Base-by-base conservation (phyloP, 1,140 invertebrate genomes). In the Sipha flava region DNA sequence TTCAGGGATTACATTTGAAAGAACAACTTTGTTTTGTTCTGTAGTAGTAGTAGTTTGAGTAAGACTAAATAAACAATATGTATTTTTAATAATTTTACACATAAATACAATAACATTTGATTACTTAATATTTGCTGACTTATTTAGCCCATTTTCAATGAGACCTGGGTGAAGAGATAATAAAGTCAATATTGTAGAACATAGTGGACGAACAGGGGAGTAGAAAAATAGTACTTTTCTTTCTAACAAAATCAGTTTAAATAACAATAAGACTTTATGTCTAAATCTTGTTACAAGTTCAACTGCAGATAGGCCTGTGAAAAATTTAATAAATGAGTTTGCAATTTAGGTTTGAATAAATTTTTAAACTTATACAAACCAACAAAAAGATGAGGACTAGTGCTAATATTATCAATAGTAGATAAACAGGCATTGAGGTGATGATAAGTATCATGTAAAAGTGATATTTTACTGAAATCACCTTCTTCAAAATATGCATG, bases 401-500 rank as follows among this genome's bases (percentile, higher is more conserved):
- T 86, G 82, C 92, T 87, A 83, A 91, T 88, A 82, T 94, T 86
- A 85, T 88, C 84, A 26, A 85, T 82, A 85, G 83, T 82, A 9
- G 81, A 83, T 81, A 97, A 89, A 85, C 93, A 97, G 81, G 90
- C 90, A 86, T 97, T 97, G 4, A 99, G 87, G 87, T 98, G 96
- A 83, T 92, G 91, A 86, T 93, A 98, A 54, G 96, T 96, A 85
- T 98, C 95, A 84, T 96, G 90, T 66, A 99, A 87, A 34, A 99
- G 88, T 14, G 91, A 91, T n/a, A 94, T 92, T 85, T 95, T 92
- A 73, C 94, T 94, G 84, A 96, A 97, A 86, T 97, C 95, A 43
- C 93, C 93, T 87, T 98, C 94, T 81, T 97, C 91, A 86, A 99
- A 99, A 87, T 98, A 99, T 0, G 95, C 96, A 86, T 97, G 92